Evolutionary conservation across 1,140 invertebrate species (phyloP), one percentile per base, ranked within the genome.

Genomic region (Neelides sp.): DNA sequence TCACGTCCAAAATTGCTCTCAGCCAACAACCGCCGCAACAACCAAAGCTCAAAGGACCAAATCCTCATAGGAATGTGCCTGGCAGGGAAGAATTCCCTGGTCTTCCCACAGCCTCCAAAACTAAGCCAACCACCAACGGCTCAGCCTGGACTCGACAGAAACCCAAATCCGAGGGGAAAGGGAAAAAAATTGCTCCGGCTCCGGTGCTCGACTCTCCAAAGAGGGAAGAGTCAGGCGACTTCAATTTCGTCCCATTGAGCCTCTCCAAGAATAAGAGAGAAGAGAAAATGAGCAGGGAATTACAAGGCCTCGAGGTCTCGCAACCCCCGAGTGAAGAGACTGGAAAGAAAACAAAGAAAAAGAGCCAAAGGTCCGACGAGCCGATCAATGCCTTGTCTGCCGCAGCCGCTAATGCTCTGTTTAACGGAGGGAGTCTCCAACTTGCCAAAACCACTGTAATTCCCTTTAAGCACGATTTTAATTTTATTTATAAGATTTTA

Each of bases 191-290:
- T 13, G 47, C 50, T 0, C 35, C 50, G 0, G 45, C 50, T 32
- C 55, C 55, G 20, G 30, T 48, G 19, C 40, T 45, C 10, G 34
- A 26, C 15, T 13, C 30, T 23, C n/a, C n/a, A n/a, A 35, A 15
- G 22, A 44, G 26, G 22, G 43, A n/a, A 47, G 44, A 50, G 44
- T 37, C 23, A 19, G 52, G 48, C 10, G 44, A 42, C 17, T 57
- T 57, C 27, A 44, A 57, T 17, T 57, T 37, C 28, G 55, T 57
- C 23, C 50, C 55, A 34, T 39, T 57, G 23, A 57, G 55, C 42
- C 32, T 53, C 15, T 42, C 27, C 22, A n/a, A n/a, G n/a, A 44
- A 44, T 30, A 26, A 30, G 17, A 44, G 10, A n/a, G n/a, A n/a
- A n/a, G n/a, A n/a, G n/a, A n/a, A n/a, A n/a, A n/a, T n/a, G n/a